A percentile compares a stretch with the other conserved stretches of the same genome.
Evolutionary conservation across 2,113 vertebrate species (phyloP).

Genomic region (Cranoglanis bouderius): DNA sequence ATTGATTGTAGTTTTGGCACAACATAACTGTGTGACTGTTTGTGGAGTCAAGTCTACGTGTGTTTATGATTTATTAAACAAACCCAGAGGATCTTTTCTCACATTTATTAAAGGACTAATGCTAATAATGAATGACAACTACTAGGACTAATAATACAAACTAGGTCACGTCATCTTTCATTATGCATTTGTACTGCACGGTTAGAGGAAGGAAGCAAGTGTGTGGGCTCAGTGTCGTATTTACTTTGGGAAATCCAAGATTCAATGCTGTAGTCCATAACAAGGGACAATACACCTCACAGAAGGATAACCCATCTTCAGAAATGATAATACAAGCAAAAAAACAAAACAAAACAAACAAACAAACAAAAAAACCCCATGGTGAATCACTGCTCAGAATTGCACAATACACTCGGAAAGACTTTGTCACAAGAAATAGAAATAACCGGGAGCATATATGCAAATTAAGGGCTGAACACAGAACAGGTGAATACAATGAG

Average conservation of each 20-base stretch:
- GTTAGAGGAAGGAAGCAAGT: not conserved
- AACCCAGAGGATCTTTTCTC: not conserved
- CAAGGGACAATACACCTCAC: not conserved
- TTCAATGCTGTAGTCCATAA: not conserved
- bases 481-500: not conserved
- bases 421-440: not conserved
- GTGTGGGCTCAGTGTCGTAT: not conserved
- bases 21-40: not conserved
- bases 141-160: not conserved
- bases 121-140: not conserved
- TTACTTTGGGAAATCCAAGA: not conserved
- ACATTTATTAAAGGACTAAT: not conserved
- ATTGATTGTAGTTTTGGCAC: not conserved
- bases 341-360: not conserved
- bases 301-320: not conserved
- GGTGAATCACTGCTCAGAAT: not conserved
- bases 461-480: not conserved
- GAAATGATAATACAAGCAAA: not conserved
- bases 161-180: not conserved
- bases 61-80: not conserved
- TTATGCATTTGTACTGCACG: not conserved
- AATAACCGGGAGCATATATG: not conserved
- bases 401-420: not conserved
- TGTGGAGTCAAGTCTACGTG: not conserved
- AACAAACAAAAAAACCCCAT: not conserved